Conservation (phyloP, 2,888 invertebrate genomes). For the Deilephila porcellus region DNA sequence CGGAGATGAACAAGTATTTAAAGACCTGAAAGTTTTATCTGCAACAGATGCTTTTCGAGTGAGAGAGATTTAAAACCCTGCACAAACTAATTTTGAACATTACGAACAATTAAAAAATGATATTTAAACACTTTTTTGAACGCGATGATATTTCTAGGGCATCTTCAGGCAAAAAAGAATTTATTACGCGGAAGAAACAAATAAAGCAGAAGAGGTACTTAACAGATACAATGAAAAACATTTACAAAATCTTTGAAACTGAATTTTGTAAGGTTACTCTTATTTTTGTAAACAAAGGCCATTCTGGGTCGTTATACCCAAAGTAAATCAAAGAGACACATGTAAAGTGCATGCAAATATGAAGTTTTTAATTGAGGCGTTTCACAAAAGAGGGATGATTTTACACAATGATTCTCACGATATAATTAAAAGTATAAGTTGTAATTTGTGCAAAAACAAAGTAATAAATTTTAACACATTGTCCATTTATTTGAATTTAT, state of each 20-base stretch:
- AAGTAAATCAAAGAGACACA: conserved; percentile 5
- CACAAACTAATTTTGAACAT: background rate
- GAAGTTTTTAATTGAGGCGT: too few relatives aligned
- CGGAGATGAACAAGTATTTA: background rate
- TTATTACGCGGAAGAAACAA: background rate
- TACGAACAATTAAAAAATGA: background rate
- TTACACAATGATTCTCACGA: too few relatives aligned
- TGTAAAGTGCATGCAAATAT: too few relatives aligned
- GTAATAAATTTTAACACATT: too few relatives aligned
- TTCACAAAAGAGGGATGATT: too few relatives aligned
- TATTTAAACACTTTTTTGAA: background rate
- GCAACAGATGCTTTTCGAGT: background rate
- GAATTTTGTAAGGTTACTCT: too few relatives aligned
- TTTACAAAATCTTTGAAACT: too few relatives aligned
- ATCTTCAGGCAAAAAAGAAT: background rate
- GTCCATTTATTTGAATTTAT: too few relatives aligned
- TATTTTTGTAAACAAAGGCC: conserved; percentile 28
- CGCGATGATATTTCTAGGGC: conserved; percentile 3
- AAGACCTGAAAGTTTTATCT: conserved; percentile 11
- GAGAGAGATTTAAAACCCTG: background rate
- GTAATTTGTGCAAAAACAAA: too few relatives aligned
- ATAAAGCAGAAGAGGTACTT: conserved; percentile 5
- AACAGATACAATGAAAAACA: background rate
- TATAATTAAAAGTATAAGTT: too few relatives aligned
- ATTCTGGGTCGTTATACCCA: conserved; percentile 5